These are phyloP conservation scores for Macrobrachium rosenbergii DNA, from an alignment of 1,140 invertebrate genomes.

Conservation along the genomic window DNA sequence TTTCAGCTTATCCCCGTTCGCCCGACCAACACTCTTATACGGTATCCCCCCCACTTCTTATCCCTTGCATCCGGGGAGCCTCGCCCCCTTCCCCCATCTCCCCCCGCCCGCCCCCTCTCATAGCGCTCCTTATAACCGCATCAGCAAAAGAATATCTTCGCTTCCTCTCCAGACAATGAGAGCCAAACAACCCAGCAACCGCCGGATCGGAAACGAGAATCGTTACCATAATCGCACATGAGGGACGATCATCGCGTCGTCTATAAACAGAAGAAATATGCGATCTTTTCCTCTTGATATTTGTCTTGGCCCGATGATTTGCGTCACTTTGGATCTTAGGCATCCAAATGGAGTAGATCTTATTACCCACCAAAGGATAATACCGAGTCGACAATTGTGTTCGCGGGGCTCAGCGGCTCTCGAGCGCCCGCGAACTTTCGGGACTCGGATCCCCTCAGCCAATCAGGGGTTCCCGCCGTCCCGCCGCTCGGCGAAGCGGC, in stretches of 20 bases:
- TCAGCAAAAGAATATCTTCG: background rate
- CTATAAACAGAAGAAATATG: conserved; percentile 58
- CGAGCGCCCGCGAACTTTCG: background rate
- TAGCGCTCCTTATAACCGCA: background rate
- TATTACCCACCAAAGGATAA: conserved; percentile 62
- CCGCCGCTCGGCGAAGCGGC: background rate
- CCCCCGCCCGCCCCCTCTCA: background rate
- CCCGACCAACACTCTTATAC: too few species aligned
- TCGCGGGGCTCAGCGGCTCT: conserved; percentile 45
- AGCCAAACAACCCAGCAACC: conserved; percentile 10
- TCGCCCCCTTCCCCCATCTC: background rate
- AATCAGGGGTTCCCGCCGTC: conserved; percentile 10
- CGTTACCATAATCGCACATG: conserved; percentile 48
- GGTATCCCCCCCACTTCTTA: too few species aligned
- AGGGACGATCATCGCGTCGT: conserved; percentile 33
- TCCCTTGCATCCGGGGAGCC: too few species aligned
- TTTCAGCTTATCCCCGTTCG: too few species aligned
- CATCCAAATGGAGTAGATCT: conserved; percentile 62
- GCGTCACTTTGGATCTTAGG: conserved; percentile 60
- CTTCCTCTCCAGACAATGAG: background rate
- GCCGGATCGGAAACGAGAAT: conserved; percentile 31
- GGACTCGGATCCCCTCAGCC: conserved; percentile 41
- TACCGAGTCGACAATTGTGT: conserved; percentile 60
- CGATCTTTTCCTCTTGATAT: conserved; percentile 52
- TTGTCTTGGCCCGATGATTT: conserved; percentile 63